Percentiles rank a stretch among this genome's conserved stretches.
Evolutionary conservation across 1,140 invertebrate species (phyloP).

Genomic region (Popillia japonica): DNA sequence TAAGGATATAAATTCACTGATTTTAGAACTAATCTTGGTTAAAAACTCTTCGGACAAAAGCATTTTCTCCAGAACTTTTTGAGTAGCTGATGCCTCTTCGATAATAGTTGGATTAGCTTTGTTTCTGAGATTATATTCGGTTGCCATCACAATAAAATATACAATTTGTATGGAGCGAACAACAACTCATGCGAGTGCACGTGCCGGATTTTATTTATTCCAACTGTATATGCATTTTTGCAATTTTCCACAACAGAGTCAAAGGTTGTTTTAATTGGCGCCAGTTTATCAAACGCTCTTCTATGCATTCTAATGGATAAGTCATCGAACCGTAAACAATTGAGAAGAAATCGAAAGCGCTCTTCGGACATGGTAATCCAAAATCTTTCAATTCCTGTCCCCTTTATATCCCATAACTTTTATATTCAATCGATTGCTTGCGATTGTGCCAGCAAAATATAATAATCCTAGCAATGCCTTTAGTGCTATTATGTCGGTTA

Average conservation of each 20-base stretch:
- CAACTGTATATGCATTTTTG: conserved; percentile 60
- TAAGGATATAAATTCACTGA: too few relatives aligned
- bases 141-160: too few relatives aligned
- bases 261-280: conserved; percentile 62
- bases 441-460: conserved; percentile 41
- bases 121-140: too few relatives aligned
- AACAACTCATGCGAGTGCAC: too few relatives aligned
- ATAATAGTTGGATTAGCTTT: too few relatives aligned
- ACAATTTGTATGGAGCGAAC: too few relatives aligned
- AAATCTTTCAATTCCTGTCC: conserved; percentile 38
- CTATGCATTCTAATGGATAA: conserved; percentile 55
- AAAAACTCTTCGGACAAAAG: too few relatives aligned
- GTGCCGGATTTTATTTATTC: too few relatives aligned
- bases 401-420: conserved; percentile 41
- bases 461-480: conserved; percentile 38
- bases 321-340: conserved; percentile 63
- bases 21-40: too few relatives aligned
- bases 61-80: too few relatives aligned
- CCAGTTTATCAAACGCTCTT: conserved; percentile 61
- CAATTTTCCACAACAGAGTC: conserved; percentile 64
- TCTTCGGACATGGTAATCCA: conserved; percentile 46
- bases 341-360: conserved; percentile 63
- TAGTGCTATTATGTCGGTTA: conserved; percentile 30
- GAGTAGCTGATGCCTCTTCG: too few relatives aligned
- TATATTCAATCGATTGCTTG: conserved; percentile 39